A percentile compares a stretch with the other conserved stretches of the same genome.
phyloP scores from a whole-genome alignment of 2,888 invertebrate species.

The Aleiodes testaceus region DNA sequence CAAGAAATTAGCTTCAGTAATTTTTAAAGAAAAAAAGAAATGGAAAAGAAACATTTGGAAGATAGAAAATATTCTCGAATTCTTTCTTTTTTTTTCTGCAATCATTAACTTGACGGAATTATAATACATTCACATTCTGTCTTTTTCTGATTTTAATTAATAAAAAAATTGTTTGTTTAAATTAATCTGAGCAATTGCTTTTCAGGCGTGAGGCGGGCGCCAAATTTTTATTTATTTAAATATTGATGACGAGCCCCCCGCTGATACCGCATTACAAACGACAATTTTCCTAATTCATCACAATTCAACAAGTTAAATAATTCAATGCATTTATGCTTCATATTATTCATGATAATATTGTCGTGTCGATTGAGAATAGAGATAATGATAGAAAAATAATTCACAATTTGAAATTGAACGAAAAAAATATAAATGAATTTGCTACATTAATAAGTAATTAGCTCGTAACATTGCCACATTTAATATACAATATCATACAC shows the following conservation, averaged over 20 bases:
- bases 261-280: constrained; percentile 30
- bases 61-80: neutral
- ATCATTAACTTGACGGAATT: constrained; percentile 45
- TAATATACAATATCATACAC: constrained; percentile 52
- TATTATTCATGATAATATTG: constrained; percentile 14
- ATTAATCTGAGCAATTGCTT: constrained; percentile 45
- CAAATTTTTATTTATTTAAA: constrained; percentile 12
- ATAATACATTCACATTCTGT: constrained; percentile 36
- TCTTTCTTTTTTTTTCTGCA: constrained; percentile 13
- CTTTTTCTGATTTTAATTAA: constrained; percentile 26
- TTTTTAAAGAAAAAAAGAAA: neutral
- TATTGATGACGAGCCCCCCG: constrained; percentile 19
- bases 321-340: constrained; percentile 29
- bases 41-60: neutral
- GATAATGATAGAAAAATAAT: constrained; percentile 14
- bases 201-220: constrained; percentile 37
- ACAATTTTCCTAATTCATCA: constrained; percentile 21
- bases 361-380: constrained; percentile 12
- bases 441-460: constrained; percentile 64
- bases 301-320: constrained; percentile 5
- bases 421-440: constrained; percentile 29
- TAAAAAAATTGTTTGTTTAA: constrained; percentile 27
- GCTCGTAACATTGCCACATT: constrained; percentile 68
- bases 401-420: constrained; percentile 53
- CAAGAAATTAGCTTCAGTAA: neutral